Conservation (phyloP, 2,113 vertebrate species). For the Emydocephalus ijimae region DNA sequence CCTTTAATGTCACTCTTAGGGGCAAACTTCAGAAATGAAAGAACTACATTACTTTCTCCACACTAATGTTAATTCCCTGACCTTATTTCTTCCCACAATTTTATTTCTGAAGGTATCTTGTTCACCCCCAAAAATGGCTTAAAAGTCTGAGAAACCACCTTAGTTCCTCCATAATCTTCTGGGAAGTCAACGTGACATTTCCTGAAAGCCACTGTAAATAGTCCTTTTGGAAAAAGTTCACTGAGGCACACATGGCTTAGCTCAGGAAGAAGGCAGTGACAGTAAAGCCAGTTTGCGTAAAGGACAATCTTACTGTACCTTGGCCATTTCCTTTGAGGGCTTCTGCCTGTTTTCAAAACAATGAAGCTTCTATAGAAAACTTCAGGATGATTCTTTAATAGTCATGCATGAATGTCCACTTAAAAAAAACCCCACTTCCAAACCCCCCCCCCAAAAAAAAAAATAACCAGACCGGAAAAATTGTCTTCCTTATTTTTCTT, state of each 20-base stretch:
- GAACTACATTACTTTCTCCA: neutral
- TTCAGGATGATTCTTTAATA: neutral
- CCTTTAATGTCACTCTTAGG: neutral
- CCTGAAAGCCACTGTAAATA: neutral
- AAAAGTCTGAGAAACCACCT: neutral
- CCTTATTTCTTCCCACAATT: neutral
- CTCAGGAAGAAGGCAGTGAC: neutral
- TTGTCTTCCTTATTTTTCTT: neutral
- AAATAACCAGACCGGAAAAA: neutral
- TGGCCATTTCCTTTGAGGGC: neutral
- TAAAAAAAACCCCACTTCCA: neutral
- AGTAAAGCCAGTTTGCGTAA: neutral
- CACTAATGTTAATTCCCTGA: neutral
- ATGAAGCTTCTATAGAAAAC: neutral
- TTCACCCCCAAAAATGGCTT: neutral
- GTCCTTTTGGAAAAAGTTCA: neutral
- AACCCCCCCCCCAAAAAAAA: neutral
- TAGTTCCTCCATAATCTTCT: accelerated
- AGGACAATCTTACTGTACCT: neutral
- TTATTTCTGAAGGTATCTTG: neutral
- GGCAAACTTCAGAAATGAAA: slow-evolving; percentile 14
- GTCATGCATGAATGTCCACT: too few relatives aligned
- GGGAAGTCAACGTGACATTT: neutral
- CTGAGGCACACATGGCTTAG: neutral
- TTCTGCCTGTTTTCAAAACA: slow-evolving; percentile 5